These are phyloP conservation scores for Agrilus mali DNA, from an alignment of 2,888 invertebrate species.

Conservation along the genomic window DNA sequence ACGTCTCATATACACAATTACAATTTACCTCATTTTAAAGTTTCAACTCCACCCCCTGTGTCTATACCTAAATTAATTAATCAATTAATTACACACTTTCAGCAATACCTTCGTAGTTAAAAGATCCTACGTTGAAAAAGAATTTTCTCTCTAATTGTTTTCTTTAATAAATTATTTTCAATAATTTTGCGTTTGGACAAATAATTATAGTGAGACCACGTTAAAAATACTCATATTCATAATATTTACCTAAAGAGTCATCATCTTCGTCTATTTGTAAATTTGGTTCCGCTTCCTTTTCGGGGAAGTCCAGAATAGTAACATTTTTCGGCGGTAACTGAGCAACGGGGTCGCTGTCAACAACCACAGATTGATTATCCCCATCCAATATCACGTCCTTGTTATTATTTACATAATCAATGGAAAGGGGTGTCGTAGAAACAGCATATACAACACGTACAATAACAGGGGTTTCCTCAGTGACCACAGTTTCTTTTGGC, in stretches of 20 bases:
- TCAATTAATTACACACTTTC: no score
- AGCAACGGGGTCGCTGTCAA: constrained; percentile 19
- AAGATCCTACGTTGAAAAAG: no score
- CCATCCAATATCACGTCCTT: constrained; percentile 18
- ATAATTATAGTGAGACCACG: no score
- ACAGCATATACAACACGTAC: constrained; percentile 33
- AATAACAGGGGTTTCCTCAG: constrained; percentile 27
- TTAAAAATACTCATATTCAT: no score
- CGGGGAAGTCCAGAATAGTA: constrained; percentile 26
- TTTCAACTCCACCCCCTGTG: no score
- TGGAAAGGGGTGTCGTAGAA: constrained; percentile 27
- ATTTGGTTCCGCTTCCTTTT: constrained; percentile 24
- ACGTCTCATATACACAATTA: no score
- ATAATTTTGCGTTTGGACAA: no score
- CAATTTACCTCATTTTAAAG: no score
- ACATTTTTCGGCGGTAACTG: constrained; percentile 24
- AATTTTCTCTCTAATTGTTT: no score
- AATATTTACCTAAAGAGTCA: constrained; percentile 27
- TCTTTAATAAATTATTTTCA: no score
- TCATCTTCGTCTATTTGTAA: constrained; percentile 27
- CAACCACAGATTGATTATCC: constrained; percentile 25
- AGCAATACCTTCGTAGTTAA: no score
- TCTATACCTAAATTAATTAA: no score
- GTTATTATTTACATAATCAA: constrained; percentile 20
- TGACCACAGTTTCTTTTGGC: constrained; percentile 22